Conservation (phyloP, 2,888 invertebrate genomes). For the Chromoteleia sp. region DNA sequence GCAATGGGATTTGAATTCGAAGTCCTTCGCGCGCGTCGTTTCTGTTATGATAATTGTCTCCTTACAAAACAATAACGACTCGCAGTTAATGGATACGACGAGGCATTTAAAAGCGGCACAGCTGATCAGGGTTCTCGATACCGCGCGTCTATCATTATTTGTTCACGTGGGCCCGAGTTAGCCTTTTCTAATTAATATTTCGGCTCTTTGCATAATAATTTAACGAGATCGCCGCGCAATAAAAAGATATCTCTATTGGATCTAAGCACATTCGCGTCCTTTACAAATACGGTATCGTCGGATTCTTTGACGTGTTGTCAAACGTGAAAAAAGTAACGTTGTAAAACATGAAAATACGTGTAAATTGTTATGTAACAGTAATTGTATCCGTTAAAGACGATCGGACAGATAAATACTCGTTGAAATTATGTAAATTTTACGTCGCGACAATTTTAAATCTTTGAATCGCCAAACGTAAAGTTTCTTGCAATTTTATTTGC, state of each 20-base stretch:
- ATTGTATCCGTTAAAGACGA: not conserved
- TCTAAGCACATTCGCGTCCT: constrained; percentile 42
- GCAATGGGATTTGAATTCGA: constrained; percentile 6
- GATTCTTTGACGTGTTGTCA: constrained; percentile 10
- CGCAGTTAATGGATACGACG: constrained; percentile 7
- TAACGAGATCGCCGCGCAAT: constrained; percentile 5
- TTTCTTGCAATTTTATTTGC: too few relatives aligned
- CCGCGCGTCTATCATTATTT: constrained; percentile 2
- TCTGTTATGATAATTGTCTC: constrained; percentile 18
- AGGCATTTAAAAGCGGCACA: constrained; percentile 11
- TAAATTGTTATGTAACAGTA: constrained; percentile 14
- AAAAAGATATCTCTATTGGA: constrained; percentile 36
- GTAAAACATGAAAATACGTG: too few relatives aligned
- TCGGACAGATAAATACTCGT: constrained; percentile 6
- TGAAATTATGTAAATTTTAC: too few relatives aligned
- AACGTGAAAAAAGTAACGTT: constrained; percentile 9
- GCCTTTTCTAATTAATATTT: constrained; percentile 49
- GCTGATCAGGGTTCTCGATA: constrained; percentile 4
- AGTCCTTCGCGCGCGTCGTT: constrained; percentile 21
- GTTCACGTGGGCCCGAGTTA: constrained; percentile 22
- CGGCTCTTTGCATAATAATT: constrained; percentile 35
- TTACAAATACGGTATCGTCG: constrained; percentile 32
- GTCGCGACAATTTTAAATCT: too few relatives aligned
- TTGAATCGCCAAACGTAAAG: too few relatives aligned
- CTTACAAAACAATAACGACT: constrained; percentile 25